A percentile compares a stretch with the other conserved stretches of the same genome.
These are phyloP conservation scores for Dascyllus trimaculatus DNA, from an alignment of 2,113 vertebrate species.

Conservation along the genomic window DNA sequence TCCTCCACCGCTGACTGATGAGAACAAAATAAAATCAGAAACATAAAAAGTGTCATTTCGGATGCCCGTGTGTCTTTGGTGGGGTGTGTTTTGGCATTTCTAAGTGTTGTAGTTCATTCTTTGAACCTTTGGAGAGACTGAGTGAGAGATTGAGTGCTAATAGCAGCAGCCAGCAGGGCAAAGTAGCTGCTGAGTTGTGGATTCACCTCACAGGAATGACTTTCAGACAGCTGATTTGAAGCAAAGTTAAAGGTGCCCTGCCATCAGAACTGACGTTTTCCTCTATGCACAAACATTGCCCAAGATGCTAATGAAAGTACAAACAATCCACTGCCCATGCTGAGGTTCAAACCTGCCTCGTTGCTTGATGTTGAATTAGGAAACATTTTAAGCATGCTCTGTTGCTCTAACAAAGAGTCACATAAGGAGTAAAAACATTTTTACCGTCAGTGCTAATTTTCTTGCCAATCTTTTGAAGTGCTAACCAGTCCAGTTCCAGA, in stretches of 20 bases:
- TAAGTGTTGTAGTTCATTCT: constrained; percentile 51
- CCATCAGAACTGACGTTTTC: constrained; percentile 24
- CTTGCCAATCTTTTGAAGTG: too few species aligned
- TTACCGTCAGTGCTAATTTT: too few species aligned
- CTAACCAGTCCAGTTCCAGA: too few species aligned
- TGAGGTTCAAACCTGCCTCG: background rate
- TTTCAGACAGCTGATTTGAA: constrained; percentile 52
- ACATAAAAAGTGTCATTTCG: constrained; percentile 35
- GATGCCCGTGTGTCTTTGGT: constrained; percentile 35
- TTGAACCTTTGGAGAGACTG: constrained; percentile 30
- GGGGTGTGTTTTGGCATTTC: constrained; percentile 61
- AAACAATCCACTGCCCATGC: background rate
- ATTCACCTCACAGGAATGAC: constrained; percentile 33
- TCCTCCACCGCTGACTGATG: constrained; percentile 46
- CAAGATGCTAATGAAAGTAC: background rate
- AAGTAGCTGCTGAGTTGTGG: constrained; percentile 48
- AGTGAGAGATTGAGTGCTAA: constrained; percentile 51
- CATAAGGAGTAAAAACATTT: too few species aligned
- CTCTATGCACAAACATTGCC: constrained; percentile 15
- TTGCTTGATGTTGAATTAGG: background rate
- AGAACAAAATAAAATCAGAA: constrained; percentile 31
- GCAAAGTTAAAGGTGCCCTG: constrained; percentile 20
- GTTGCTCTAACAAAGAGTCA: too few species aligned
- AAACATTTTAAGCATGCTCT: background rate
- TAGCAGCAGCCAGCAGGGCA: constrained; percentile 35